phyloP scores from a whole-genome alignment of 2,888 invertebrate species.

The Athripsodes cinereus region DNA sequence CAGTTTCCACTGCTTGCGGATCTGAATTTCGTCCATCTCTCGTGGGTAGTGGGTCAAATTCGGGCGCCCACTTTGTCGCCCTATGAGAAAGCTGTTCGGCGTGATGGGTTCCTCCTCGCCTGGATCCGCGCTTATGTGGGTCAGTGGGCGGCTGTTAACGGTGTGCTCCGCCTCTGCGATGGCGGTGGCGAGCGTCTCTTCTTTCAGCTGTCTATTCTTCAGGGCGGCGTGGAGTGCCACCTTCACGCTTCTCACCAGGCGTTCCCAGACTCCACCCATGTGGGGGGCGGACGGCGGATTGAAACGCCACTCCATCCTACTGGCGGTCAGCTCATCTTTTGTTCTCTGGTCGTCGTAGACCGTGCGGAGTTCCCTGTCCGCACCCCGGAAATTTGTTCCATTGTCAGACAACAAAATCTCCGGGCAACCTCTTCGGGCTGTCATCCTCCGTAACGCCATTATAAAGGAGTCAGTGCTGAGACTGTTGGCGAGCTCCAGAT shows the following conservation, averaged over 20 bases:
- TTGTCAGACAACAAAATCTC: neutral
- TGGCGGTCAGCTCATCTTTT: neutral
- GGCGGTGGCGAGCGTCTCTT: constrained; percentile 23
- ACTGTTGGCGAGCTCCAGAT: neutral
- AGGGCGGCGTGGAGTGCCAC: constrained; percentile 21
- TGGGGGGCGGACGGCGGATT: constrained; percentile 27
- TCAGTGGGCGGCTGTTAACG: neutral
- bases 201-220: constrained; percentile 19
- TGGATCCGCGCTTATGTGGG: too few relatives aligned
- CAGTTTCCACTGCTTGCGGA: neutral
- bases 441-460: neutral
- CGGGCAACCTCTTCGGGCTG: too few relatives aligned
- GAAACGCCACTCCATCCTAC: constrained; percentile 25
- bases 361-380: neutral
- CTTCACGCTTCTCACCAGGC: constrained; percentile 15
- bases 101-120: neutral
- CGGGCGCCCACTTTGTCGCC: too few relatives aligned
- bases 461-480: neutral
- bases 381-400: constrained; percentile 2
- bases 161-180: neutral
- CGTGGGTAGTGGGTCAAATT: too few relatives aligned
- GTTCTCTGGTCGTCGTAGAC: neutral
- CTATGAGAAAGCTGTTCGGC: too few relatives aligned
- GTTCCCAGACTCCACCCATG: constrained; percentile 15
- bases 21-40: neutral